A percentile compares a stretch with the other conserved stretches of the same genome.
These are phyloP conservation scores for Acrobasis consociella DNA, from an alignment of 2,888 invertebrate species.

Conservation along the genomic window DNA sequence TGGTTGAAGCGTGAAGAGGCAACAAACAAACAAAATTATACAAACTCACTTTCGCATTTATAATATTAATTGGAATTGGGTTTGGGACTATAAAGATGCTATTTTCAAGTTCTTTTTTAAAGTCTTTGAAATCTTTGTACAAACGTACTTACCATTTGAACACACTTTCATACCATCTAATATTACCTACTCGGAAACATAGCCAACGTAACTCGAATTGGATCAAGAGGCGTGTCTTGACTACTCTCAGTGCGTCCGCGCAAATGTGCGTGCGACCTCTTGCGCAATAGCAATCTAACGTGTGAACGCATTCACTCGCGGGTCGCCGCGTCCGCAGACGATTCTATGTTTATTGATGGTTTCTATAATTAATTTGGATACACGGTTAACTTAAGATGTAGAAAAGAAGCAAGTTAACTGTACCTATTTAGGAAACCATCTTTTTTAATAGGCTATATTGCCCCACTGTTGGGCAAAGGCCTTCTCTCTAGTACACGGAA, in stretches of 20 bases:
- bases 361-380: background rate
- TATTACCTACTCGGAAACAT: background rate
- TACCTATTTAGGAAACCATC: no score
- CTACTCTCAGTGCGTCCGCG: background rate
- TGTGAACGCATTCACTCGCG: constrained; percentile 18
- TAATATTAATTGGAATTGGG: no score
- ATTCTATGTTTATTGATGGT: background rate
- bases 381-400: no score
- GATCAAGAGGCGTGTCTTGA: constrained; percentile 3
- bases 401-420: no score
- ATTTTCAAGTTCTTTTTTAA: no score
- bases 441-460: no score
- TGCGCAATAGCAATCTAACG: background rate
- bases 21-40: no score
- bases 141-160: background rate
- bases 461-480: no score
- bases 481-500: no score
- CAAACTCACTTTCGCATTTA: no score
- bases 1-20: no score
- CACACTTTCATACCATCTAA: background rate
- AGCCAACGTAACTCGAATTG: background rate
- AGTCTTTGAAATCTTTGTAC: background rate
- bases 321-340: constrained; percentile 27
- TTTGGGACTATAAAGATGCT: no score
- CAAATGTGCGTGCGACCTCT: constrained; percentile 14